Percentiles rank a stretch among this genome's conserved stretches.
Evolutionary conservation across 2,888 invertebrate genomes (phyloP).

Genomic region (Cosmia pyralina): DNA sequence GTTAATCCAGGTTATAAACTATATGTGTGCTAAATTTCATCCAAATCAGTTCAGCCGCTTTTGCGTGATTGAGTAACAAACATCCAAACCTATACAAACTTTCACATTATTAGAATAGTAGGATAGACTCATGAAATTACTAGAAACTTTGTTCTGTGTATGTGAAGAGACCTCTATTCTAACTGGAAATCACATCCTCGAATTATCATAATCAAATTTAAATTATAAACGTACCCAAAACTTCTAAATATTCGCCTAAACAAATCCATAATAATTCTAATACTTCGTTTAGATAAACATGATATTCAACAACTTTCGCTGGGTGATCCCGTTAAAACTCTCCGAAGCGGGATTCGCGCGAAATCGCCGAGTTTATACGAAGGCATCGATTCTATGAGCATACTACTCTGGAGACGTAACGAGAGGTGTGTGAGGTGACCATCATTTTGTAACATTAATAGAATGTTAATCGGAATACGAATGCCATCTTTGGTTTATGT

Average conservation of each 20-base stretch:
- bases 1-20: no score
- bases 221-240: conserved; percentile 31
- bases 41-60: no score
- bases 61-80: no score
- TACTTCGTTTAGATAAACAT: conserved; percentile 47
- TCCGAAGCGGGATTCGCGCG: conserved; percentile 44
- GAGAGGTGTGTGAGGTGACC: conserved; percentile 56
- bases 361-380: conserved; percentile 52
- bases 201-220: conserved; percentile 22
- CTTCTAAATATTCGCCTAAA: conserved; percentile 40
- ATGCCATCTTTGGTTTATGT: no score
- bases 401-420: conserved; percentile 58
- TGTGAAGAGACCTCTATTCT: not conserved
- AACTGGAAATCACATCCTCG: not conserved
- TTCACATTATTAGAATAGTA: no score
- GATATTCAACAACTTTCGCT: conserved; percentile 60
- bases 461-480: not conserved
- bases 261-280: conserved; percentile 50
- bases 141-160: not conserved
- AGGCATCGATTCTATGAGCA: conserved; percentile 60
- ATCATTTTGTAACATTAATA: conserved; percentile 23
- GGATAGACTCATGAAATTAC: not conserved
- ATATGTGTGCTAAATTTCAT: no score
- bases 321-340: conserved; percentile 64
- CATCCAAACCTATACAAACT: no score